Evolutionary conservation across 2,113 vertebrate species (phyloP).

Genomic region (Pontoporia blainvillei): DNA sequence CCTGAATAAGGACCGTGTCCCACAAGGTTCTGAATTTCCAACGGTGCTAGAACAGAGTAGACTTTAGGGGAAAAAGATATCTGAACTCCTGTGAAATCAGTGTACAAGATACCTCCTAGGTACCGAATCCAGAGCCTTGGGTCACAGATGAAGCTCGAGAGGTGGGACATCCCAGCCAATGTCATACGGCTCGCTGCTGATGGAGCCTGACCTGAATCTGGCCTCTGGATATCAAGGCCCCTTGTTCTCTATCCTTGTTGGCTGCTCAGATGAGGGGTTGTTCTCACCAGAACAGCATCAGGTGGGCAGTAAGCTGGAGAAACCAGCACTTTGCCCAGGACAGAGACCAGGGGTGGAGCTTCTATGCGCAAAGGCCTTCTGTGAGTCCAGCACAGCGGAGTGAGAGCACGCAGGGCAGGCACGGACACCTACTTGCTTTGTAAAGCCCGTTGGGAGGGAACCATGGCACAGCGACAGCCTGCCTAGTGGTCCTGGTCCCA

Average conservation of each 20-base stretch:
- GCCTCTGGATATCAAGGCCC: not conserved
- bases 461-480: fast-evolving
- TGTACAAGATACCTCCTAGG: not conserved
- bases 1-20: not conserved
- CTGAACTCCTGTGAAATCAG: not conserved
- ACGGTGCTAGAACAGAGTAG: not conserved
- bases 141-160: not conserved
- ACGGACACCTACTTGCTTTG: no score
- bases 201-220: not conserved
- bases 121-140: not conserved
- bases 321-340: not conserved
- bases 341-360: not conserved
- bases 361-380: not conserved
- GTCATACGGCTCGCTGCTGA: not conserved
- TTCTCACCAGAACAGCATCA: not conserved
- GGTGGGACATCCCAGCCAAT: no score
- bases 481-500: fast-evolving
- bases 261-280: no score
- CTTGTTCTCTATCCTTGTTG: not conserved
- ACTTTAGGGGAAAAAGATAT: not conserved
- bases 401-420: no score
- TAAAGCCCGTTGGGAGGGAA: no score
- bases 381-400: not conserved
- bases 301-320: no score
- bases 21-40: not conserved